Base-by-base conservation (phyloP, 2,113 vertebrate genomes). In the Neomonachus schauinslandi region DNA sequence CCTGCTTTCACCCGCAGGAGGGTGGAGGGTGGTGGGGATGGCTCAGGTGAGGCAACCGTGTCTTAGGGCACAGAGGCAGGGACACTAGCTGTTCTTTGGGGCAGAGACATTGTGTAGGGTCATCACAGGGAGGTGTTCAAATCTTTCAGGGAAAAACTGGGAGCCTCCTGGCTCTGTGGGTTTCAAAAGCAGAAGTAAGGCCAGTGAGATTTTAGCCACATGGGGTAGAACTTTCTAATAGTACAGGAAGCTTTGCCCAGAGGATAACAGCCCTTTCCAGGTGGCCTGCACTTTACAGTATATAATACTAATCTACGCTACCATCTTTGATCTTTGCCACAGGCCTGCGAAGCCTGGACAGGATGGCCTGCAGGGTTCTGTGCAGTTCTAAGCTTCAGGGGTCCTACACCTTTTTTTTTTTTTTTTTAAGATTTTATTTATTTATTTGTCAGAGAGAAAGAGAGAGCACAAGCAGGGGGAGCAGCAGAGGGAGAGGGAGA, bases 231-330 rank as follows among this genome's bases (percentile, higher is more conserved):
- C 18, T 36, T 55, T 33, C 31, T 71, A 13, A 28, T 2, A 18
- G 39, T 14, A n/a, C 12, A 28, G 22, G 49, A 21, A 31, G 77
- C 21, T 16, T 1, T 18, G 1, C 28, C 3, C 1, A 31, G 87
- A 18, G 19, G 7, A 16, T 0, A 0, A 12, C 1, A 22, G 79
- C 55, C 72, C 49, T 91, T n/a, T n/a, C 15, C 13, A 2, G 0
- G 8, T 2, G 46, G 11, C 2, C 36, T 0, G 2, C 9, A 0
- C 6, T n/a, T 33, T 1, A 15, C 2, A 10, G 83, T 9, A 0
- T 4, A 18, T 11, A 19, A 11, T 3, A 15, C 49, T 74, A 5
- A 12, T 24, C 7, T 33, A 1, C 7, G 0, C 2, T 7, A 5
- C 3, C 7, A 0, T 36, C 24, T 55, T 18, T 12, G 2, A 57